These are phyloP conservation scores for Tetraneura akinire DNA, from an alignment of 1,140 invertebrate species.

Conservation along the genomic window DNA sequence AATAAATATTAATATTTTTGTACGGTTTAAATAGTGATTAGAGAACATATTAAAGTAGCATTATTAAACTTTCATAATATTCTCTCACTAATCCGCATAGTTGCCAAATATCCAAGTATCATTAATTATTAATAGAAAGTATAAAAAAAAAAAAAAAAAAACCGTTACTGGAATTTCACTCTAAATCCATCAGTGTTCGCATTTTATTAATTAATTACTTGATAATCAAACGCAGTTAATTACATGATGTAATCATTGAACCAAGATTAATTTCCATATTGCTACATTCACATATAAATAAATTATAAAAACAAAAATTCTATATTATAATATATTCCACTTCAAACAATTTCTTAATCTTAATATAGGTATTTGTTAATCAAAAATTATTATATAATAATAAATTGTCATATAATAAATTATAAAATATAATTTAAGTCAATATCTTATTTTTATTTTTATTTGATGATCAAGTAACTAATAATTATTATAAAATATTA, in stretches of 20 bases:
- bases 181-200: slow-evolving; percentile 1
- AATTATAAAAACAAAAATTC: neutral
- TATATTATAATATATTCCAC: neutral
- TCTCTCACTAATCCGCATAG: neutral
- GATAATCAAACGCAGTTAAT: neutral
- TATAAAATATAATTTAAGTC: no score
- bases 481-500: no score
- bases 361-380: no score
- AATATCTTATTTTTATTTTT: no score
- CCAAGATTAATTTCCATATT: neutral
- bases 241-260: slow-evolving; percentile 8
- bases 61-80: neutral
- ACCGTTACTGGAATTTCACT: neutral
- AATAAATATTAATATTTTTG: no score
- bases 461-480: no score
- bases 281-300: neutral
- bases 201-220: slow-evolving; percentile 29
- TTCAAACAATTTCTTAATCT: neutral
- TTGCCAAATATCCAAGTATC: slow-evolving; percentile 9
- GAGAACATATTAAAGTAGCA: neutral
- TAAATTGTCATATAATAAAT: no score
- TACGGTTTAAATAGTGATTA: neutral
- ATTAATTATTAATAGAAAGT: slow-evolving; percentile 29
- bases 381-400: no score
- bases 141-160: neutral